phyloP scores from a whole-genome alignment of 1,140 invertebrate species.

The Drosophila biarmipes region DNA sequence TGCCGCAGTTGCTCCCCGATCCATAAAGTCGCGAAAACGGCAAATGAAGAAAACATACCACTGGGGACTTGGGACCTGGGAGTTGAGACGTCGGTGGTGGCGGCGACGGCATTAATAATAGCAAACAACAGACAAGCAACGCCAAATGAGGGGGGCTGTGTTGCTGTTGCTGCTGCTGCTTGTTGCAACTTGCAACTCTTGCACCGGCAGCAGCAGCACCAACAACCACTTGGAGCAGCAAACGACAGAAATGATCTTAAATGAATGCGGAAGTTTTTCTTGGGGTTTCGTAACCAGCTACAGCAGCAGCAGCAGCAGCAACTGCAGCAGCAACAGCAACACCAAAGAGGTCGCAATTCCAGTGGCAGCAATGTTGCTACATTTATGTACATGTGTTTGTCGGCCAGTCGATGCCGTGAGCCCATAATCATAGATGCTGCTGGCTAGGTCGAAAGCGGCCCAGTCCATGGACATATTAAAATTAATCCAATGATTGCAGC shows the following conservation, averaged over 20 bases:
- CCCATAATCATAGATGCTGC: slow-evolving; percentile 80
- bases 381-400: slow-evolving; percentile 67
- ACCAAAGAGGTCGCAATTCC: slow-evolving; percentile 82
- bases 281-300: slow-evolving; percentile 84
- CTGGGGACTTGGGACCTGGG: slow-evolving; percentile 6
- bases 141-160: slow-evolving; percentile 74
- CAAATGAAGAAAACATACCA: slow-evolving; percentile 47
- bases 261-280: slow-evolving; percentile 85
- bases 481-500: slow-evolving; percentile 82
- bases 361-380: slow-evolving; percentile 80
- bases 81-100: slow-evolving; percentile 26
- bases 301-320: slow-evolving; percentile 42
- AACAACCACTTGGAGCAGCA: slow-evolving; percentile 75
- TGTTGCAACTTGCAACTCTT: slow-evolving; percentile 66
- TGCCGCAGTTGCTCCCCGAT: slow-evolving; percentile 54
- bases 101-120: slow-evolving; percentile 73
- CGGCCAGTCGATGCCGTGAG: slow-evolving; percentile 71
- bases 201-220: slow-evolving; percentile 63
- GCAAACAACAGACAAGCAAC: slow-evolving; percentile 72
- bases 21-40: slow-evolving; percentile 73
- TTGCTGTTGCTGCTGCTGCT: slow-evolving; percentile 32
- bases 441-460: slow-evolving; percentile 66
- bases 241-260: slow-evolving; percentile 84
- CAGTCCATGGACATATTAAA: slow-evolving; percentile 81
- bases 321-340: slow-evolving; percentile 24